Base-by-base conservation (phyloP, 2,888 invertebrate species). In the Dyspetes luteomarginatus region DNA sequence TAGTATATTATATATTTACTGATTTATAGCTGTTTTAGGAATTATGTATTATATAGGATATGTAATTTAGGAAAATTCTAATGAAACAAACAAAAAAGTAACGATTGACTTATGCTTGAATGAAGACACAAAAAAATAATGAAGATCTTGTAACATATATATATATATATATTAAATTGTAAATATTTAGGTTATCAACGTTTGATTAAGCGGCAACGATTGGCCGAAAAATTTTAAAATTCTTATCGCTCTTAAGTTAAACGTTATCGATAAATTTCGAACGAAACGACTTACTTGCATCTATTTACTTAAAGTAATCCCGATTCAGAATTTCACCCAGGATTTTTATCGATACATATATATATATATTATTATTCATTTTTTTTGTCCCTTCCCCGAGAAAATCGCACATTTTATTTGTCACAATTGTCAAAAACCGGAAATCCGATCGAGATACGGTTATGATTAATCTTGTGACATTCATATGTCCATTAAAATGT, bases 91-190 rank as follows among this genome's bases (percentile, higher is more conserved):
- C 9, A 17, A 68, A 43, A 15, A 24, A 17, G 17, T 5, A 50
- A 56, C 56, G 36, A 50, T 71, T 64, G 56, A 26, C 17, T 64
- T 36, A 41, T 62, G 65, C 65, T 67, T 36, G 41, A 52, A 56
- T 75, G n/a, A n/a, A n/a, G n/a, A n/a, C n/a, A n/a, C n/a, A n/a
- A 58, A 52, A 45, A 45, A 9, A 26, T 43, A 45, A 26, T n/a
- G n/a, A 48, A 48, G 19, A 28, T 52, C 7, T 30, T 48, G 19
- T 64, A 80, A 60, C 68, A 69, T 77, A 78, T 72, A 80, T 80
- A 36, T n/a, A n/a, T 50, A 74, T 79, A 77, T 76, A 77, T 41
- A 77, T 72, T 83, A 58, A 64, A 67, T 62, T 83, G 81, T 83
- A 83, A 82, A 83, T 83, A 83, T 62, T 68, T 78, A 60, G 69